Evolutionary conservation across 2,888 invertebrate genomes (phyloP).

Genomic region (Agrilus cyanescens): DNA sequence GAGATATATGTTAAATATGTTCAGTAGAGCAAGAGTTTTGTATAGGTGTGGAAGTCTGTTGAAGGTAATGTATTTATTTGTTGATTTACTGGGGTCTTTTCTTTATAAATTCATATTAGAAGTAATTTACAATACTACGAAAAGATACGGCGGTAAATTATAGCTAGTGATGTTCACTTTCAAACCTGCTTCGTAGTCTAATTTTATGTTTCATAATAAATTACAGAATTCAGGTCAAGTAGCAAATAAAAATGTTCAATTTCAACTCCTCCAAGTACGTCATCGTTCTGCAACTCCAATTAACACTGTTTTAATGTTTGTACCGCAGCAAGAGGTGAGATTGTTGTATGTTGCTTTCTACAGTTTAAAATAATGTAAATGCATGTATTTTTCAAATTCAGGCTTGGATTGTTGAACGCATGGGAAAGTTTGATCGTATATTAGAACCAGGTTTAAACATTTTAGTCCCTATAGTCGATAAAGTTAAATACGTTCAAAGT

Average conservation of each 20-base stretch:
- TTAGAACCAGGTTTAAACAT: constrained; percentile 92
- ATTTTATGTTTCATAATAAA: constrained; percentile 3
- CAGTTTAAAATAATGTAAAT: neutral
- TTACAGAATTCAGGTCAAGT: constrained; percentile 8
- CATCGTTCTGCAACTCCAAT: constrained; percentile 57
- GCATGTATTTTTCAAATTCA: constrained; percentile 32
- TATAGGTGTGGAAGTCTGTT: too few relatives aligned
- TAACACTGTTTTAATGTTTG: constrained; percentile 92
- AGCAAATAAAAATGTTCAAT: constrained; percentile 7
- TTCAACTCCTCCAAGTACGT: constrained; percentile 20
- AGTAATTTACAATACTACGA: too few relatives aligned
- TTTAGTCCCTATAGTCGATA: constrained; percentile 81
- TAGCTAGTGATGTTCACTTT: too few relatives aligned
- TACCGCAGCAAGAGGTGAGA: constrained; percentile 93
- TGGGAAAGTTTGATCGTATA: constrained; percentile 93
- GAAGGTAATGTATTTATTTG: too few relatives aligned
- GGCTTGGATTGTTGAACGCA: constrained; percentile 96
- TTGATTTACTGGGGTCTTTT: too few relatives aligned
- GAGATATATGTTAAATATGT: too few relatives aligned
- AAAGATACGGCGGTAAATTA: too few relatives aligned
- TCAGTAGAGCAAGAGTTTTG: too few relatives aligned
- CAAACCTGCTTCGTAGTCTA: too few relatives aligned
- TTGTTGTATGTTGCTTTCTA: too few relatives aligned
- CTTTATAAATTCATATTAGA: too few relatives aligned
- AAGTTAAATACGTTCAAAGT: constrained; percentile 94